Evolutionary conservation across 2,888 invertebrate species (phyloP), one percentile per base, ranked within the genome.

Genomic region (Herminia tarsipennalis): DNA sequence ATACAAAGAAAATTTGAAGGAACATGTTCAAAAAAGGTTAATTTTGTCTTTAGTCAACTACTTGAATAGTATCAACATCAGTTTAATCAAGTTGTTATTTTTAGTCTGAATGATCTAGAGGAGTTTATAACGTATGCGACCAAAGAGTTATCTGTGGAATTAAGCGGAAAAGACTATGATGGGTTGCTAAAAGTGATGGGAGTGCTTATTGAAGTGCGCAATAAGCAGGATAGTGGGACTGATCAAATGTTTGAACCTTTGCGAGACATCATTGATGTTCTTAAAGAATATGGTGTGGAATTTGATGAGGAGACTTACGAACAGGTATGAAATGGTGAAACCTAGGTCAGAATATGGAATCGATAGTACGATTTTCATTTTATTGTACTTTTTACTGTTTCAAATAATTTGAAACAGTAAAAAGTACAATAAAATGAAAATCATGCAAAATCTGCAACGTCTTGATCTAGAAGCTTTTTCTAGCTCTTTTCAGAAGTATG

Each of bases 181-280:
- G 96, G 95, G 0, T 89, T 99, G 1, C 92, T 98, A 1, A 93
- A 93, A 39, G 95, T 98, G 25, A 97, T 99, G 94, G 94, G 95
- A 6, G 95, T 96, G 57, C 88, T 99, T 25, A 94, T 95, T n/a
- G 94, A 95, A 66, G 98, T 98, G 54, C 92, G 95, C 9, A 95
- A 95, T 60, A 90, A 93, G 24, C 92, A 94, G 18, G 91, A 90
- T 40, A 80, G 83, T 1, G 86, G 83, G 27, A 98, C 98, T 1
- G 98, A 98, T 64, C 93, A 93, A 25, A 97, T 98, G 96, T 98
- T 98, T 78, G 97, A 96, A 18, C 98, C 98, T 0, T 86, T 98
- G 0, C 94, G 95, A 52, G 95, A 96, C 64, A 97, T 96, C 28
- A 97, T 98, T 34, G 95, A 97, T 50, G 91, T 98, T 5, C 92